Evolutionary conservation across 2,888 invertebrate species (phyloP).

Genomic region (Vandiemenella viatica): DNA sequence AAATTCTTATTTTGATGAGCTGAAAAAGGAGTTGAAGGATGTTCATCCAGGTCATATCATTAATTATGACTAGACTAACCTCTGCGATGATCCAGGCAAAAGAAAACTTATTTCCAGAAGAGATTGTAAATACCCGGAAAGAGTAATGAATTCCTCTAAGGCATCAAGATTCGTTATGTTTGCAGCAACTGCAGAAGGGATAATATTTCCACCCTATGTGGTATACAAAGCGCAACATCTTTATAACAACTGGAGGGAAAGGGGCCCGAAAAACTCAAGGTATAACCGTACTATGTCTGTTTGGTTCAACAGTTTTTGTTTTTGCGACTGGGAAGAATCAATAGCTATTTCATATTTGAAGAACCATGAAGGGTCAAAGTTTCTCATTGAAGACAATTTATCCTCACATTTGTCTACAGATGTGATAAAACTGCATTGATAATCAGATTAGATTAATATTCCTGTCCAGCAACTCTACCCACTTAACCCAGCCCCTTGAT

Average conservation of each 20-base stretch:
- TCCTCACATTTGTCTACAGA: constrained; percentile 20
- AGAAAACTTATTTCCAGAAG: constrained; percentile 18
- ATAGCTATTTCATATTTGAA: constrained; percentile 19
- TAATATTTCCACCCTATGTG: constrained; percentile 26
- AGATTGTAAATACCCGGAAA: constrained; percentile 25
- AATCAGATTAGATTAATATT: constrained; percentile 16
- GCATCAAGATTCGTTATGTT: constrained; percentile 26
- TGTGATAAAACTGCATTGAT: constrained; percentile 21
- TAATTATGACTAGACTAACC: constrained; percentile 25
- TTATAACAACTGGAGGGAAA: constrained; percentile 25
- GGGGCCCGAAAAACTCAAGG: constrained; percentile 23
- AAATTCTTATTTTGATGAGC: constrained; percentile 17
- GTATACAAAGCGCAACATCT: constrained; percentile 27
- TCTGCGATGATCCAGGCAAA: too few relatives aligned
- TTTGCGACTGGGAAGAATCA: constrained; percentile 21
- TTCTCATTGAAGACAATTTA: constrained; percentile 26
- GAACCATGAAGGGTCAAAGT: constrained; percentile 19
- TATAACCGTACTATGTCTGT: constrained; percentile 26
- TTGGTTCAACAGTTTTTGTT: constrained; percentile 20
- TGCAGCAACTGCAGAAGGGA: constrained; percentile 24
- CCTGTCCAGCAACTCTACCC: constrained; percentile 15
- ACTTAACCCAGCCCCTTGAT: constrained; percentile 16
- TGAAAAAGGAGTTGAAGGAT: constrained; percentile 11
- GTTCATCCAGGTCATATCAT: constrained; percentile 20
- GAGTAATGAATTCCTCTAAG: constrained; percentile 25